Evolutionary conservation across 2,888 invertebrate species (phyloP).

Genomic region (Cryptocephalus moraei): DNA sequence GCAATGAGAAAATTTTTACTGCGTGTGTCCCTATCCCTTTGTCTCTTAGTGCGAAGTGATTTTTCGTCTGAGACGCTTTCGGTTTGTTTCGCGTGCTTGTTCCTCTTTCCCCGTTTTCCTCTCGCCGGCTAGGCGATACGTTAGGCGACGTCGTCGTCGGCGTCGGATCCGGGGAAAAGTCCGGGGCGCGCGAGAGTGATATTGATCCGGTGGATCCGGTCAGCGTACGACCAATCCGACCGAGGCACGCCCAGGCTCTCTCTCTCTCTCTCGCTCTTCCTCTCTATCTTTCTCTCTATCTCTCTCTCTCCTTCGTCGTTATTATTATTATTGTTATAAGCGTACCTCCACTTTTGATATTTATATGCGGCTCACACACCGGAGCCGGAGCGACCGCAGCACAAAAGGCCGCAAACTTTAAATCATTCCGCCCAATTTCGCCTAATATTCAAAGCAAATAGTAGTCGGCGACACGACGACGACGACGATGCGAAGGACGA

Average conservation of each 20-base stretch:
- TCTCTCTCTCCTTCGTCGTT: too few relatives aligned
- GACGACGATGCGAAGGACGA: not conserved
- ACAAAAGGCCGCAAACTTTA: constrained; percentile 11
- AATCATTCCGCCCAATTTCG: constrained; percentile 15
- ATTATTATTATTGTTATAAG: constrained; percentile 14
- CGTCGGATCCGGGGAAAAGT: constrained; percentile 12
- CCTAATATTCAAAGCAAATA: constrained; percentile 13
- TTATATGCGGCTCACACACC: constrained; percentile 19
- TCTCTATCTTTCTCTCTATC: too few relatives aligned
- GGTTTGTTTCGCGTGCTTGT: too few relatives aligned
- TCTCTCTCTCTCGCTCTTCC: too few relatives aligned
- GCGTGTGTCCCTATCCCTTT: too few relatives aligned
- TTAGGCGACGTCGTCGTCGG: constrained; percentile 3
- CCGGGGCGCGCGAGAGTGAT: constrained; percentile 29
- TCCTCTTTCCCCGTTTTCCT: too few relatives aligned
- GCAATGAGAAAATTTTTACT: too few relatives aligned
- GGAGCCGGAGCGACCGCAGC: constrained; percentile 5
- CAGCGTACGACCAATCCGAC: constrained; percentile 31
- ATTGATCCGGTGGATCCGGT: constrained; percentile 38
- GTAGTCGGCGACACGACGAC: not conserved
- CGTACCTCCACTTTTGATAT: constrained; percentile 13
- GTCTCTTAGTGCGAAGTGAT: too few relatives aligned
- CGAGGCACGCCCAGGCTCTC: constrained; percentile 31
- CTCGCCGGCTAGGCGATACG: too few relatives aligned
- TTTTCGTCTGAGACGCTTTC: too few relatives aligned